Base-by-base conservation (phyloP, 2,113 vertebrate genomes). In the Hippocampus guttulatus region DNA sequence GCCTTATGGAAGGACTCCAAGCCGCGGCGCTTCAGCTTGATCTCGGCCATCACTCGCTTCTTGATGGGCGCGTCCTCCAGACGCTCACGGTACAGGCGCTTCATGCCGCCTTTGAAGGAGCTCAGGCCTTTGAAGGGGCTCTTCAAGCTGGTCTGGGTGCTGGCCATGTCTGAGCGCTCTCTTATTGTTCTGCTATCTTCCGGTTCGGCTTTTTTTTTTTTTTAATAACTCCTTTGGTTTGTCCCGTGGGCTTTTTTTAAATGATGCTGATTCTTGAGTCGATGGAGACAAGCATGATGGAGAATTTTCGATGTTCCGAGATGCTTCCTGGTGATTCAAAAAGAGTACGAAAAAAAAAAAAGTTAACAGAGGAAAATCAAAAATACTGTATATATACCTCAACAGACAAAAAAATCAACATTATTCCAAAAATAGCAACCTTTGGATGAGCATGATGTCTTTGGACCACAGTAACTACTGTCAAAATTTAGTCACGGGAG, bases 31-130 rank as follows among this genome's bases (percentile, higher is more conserved):
- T 92, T 95, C 65, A 93, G 76, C 45, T 95, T 93, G 79, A 93
- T 92, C 84, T 96, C 96, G 0, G 93, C 95, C 91, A 96, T 94
- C 72, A 94, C 81, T 0, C 92, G 88, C 91, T 99, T 92, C 94
- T 99, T 92, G 88, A 93, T 88, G 1, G 96, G 96, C 12, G 95
- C 95, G 9, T 92, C 95, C 87, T 90, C 94, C 88, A 91, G 94
- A 74, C 87, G 93, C 91, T 89, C 91, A 79, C 88, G 91, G 88
- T 85, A 89, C 78, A 92, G 87, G 80, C 94, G 92, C 70, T 95
- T 95, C 91, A 90, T 84, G 83, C 84, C 88, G 69, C 90, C 90
- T 80, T 92, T 92, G 84, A 92, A 89, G 10, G 88, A 91, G 67
- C 84, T 88, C 86, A 90, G 81, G 83, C 92, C 91, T 88, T 92